Percentiles rank a stretch among this genome's conserved stretches.
These are phyloP conservation scores for Sinelater perroti DNA, from an alignment of 2,888 invertebrate genomes.

Conservation along the genomic window DNA sequence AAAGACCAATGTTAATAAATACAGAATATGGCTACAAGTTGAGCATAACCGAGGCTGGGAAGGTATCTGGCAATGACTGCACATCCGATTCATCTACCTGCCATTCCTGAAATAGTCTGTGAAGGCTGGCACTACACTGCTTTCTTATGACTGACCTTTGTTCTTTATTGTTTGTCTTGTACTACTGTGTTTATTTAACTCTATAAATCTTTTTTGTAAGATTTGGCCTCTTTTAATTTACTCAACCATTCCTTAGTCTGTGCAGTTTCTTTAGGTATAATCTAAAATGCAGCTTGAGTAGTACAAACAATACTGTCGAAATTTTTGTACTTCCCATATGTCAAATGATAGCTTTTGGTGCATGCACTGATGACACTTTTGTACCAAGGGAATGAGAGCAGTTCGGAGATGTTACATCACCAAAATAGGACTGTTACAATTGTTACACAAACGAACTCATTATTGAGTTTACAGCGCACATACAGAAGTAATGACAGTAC, in stretches of 20 bases:
- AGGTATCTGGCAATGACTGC: conserved; percentile 23
- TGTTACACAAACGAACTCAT: conserved; percentile 96
- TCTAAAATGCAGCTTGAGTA: conserved; percentile 92
- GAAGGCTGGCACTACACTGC: conserved; percentile 51
- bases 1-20: conserved; percentile 45
- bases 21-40: conserved; percentile 34
- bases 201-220: conserved; percentile 98
- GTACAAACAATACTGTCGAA: conserved; percentile 93
- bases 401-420: conserved; percentile 90
- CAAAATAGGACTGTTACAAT: conserved; percentile 83
- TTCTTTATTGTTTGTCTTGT: conserved; percentile 90
- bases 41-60: conserved; percentile 19
- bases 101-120: conserved; percentile 42
- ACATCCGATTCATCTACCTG: conserved; percentile 26
- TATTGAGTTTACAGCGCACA: conserved; percentile 94
- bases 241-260: conserved; percentile 96
- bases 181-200: conserved; percentile 90
- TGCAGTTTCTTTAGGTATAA: conserved; percentile 92
- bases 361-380: conserved; percentile 96
- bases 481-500: conserved; percentile 95
- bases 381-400: conserved; percentile 89
- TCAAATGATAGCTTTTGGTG: conserved; percentile 96
- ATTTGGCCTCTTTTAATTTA: conserved; percentile 94
- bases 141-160: conserved; percentile 74
- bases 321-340: conserved; percentile 91